phyloP scores from a whole-genome alignment of 2,113 vertebrate species.

The Nettapus auritus region DNA sequence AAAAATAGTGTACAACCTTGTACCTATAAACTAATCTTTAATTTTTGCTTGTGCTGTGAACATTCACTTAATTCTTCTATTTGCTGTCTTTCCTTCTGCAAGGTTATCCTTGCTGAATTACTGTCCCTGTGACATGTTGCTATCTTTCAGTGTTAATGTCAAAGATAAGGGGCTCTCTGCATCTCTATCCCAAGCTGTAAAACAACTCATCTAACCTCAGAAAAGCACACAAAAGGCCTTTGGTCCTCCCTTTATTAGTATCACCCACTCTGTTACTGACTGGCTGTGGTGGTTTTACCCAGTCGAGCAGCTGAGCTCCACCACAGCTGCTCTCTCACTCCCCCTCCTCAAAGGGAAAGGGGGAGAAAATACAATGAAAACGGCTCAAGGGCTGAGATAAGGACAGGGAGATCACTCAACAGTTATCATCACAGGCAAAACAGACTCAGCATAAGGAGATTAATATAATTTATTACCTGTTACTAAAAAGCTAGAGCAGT shows the following conservation, averaged over 20 bases:
- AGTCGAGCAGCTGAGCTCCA: too few species aligned
- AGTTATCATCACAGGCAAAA: too few species aligned
- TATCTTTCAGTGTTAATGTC: not conserved
- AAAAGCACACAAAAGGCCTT: rapidly evolving
- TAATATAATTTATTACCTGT: too few species aligned
- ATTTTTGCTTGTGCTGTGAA: not conserved
- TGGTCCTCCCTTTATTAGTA: not conserved
- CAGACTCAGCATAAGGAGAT: too few species aligned
- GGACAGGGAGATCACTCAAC: too few species aligned
- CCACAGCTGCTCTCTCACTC: too few species aligned
- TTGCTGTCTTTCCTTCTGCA: not conserved
- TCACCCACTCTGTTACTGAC: not conserved
- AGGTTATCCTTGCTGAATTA: not conserved
- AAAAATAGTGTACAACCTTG: not conserved
- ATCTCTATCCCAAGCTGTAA: not conserved
- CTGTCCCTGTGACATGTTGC: not conserved
- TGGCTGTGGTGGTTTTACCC: too few species aligned
- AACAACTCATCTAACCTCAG: not conserved
- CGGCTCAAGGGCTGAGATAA: too few species aligned
- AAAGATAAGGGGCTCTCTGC: not conserved
- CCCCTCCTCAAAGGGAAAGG: too few species aligned
- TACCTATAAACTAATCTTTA: not conserved
- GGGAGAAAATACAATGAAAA: too few species aligned
- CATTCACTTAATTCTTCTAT: not conserved
- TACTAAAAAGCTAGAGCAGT: too few species aligned